Conservation (phyloP, 2,797 vertebrate genomes). For the Megalops cyprinoides region DNA sequence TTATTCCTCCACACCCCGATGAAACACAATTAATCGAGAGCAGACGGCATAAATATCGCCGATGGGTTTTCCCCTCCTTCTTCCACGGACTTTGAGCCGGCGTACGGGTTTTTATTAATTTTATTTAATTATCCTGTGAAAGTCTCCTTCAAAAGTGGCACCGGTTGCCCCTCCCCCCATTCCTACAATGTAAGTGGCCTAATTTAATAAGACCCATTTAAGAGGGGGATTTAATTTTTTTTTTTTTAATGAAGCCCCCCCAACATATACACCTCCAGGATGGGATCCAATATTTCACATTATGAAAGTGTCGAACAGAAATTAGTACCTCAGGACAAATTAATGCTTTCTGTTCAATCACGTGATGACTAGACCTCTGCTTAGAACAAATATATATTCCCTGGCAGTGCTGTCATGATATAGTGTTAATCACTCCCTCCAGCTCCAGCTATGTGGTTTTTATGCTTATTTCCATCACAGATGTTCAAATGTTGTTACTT, state of each 20-base stretch:
- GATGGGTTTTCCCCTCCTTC: background rate
- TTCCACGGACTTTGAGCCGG: slow-evolving; percentile 19
- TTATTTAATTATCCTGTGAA: slow-evolving; percentile 82
- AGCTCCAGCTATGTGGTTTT: slow-evolving; percentile 47
- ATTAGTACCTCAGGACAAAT: slow-evolving; percentile 82
- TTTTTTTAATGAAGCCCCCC: slow-evolving; percentile 77
- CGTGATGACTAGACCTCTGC: slow-evolving; percentile 53
- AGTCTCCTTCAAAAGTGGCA: slow-evolving; percentile 62
- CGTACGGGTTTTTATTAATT: slow-evolving; percentile 53
- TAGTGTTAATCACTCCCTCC: slow-evolving; percentile 52
- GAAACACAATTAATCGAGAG: background rate
- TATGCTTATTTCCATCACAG: slow-evolving; percentile 37
- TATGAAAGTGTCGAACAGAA: slow-evolving; percentile 77
- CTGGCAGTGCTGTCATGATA: slow-evolving; percentile 29
- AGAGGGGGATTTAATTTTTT: slow-evolving; percentile 79
- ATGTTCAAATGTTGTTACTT: slow-evolving; percentile 48
- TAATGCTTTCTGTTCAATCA: slow-evolving; percentile 66
- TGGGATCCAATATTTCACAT: slow-evolving; percentile 77
- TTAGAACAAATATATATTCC: slow-evolving; percentile 34
- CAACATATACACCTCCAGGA: slow-evolving; percentile 48
- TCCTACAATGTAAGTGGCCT: slow-evolving; percentile 77
- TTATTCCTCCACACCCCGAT: background rate
- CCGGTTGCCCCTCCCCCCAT: slow-evolving; percentile 61
- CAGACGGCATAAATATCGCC: slow-evolving; percentile 18
- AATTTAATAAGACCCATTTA: slow-evolving; percentile 86